These are phyloP conservation scores for Vannuccia rotundouncinata DNA, from an alignment of 2,888 invertebrate species.

Conservation along the genomic window DNA sequence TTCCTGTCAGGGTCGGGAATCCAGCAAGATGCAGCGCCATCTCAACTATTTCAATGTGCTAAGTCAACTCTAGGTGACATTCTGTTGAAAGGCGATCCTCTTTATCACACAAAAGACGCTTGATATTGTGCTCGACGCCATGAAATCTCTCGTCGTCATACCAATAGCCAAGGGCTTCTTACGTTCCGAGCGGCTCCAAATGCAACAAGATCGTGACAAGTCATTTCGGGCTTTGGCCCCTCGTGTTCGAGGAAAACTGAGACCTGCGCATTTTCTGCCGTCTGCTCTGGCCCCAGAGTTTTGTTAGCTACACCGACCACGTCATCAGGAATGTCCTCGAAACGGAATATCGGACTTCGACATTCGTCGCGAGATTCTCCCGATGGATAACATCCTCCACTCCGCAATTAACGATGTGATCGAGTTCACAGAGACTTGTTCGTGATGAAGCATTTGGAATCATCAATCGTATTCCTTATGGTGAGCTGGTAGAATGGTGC, in stretches of 20 bases:
- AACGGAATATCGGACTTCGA: slow-evolving; percentile 27
- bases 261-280: not conserved
- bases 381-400: not conserved
- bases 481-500: slow-evolving; percentile 27
- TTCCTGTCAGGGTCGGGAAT: slow-evolving; percentile 27
- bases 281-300: not conserved
- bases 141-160: slow-evolving; percentile 29
- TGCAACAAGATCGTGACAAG: slow-evolving; percentile 28
- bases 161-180: slow-evolving; percentile 30
- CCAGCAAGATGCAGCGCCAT: not conserved
- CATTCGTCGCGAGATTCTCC: slow-evolving; percentile 16
- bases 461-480: not conserved
- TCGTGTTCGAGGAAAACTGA: slow-evolving; percentile 25
- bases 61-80: slow-evolving; percentile 19
- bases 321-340: not conserved
- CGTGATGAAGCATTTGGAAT: slow-evolving; percentile 27
- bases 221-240: slow-evolving; percentile 29
- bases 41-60: slow-evolving; percentile 32
- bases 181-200: slow-evolving; percentile 23
- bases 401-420: slow-evolving; percentile 10
- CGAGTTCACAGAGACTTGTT: slow-evolving; percentile 2
- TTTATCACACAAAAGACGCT: not conserved
- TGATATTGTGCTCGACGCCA: slow-evolving; percentile 15
- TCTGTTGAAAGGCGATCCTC: slow-evolving; percentile 30
- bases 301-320: not conserved